Evolutionary conservation across 1,140 invertebrate genomes (phyloP), one percentile per base, ranked within the genome.

Genomic region (Amphibalanus amphitrite): DNA sequence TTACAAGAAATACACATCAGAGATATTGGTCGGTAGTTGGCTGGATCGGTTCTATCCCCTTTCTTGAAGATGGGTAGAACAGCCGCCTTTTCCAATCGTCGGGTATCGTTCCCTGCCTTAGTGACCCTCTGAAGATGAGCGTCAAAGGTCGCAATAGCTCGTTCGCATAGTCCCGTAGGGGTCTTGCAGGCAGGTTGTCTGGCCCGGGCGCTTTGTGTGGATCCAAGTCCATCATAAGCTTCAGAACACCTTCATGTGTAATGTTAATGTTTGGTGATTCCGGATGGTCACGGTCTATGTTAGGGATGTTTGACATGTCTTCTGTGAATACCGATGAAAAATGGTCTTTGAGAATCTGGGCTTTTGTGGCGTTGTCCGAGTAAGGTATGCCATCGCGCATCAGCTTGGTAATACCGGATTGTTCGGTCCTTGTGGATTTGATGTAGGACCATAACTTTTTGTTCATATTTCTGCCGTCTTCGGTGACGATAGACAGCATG

Each of bases 1-100:
- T 70, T 70, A 26, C 69, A 70, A 17, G 29, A 10, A 29, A 70
- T 70, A 26, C n/a, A 70, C 59, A n/a, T 70, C 8, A 70, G 29
- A n/a, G n/a, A 28, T 8, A 70, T 47, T 3, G 69, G 69, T 26
- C 69, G 8, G 69, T 29, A 13, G 69, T 70, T 70, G 26, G 69
- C 30, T 26, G 69, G 69, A n/a, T 70, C n/a, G n/a, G 25, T n/a
- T 70, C 26, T 70, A 28, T 30, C 30, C 15, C 69, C n/a, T 70
- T 70, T 70, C 17, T 70, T 70, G 26, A 28, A 70, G n/a, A 70
- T 70, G 10, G 69, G 69, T 26, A 17, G 8, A 4, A 70, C 29
- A 8, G 8, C 26, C 26, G 69, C 69, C 59, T 8, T 28, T 70
- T 70, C 69, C 69, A 70, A 17, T 28, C n/a, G 30, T 26, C n/a